Evolutionary conservation across 2,888 invertebrate species (phyloP).

Genomic region (Chaetogeoica ovagalla): DNA sequence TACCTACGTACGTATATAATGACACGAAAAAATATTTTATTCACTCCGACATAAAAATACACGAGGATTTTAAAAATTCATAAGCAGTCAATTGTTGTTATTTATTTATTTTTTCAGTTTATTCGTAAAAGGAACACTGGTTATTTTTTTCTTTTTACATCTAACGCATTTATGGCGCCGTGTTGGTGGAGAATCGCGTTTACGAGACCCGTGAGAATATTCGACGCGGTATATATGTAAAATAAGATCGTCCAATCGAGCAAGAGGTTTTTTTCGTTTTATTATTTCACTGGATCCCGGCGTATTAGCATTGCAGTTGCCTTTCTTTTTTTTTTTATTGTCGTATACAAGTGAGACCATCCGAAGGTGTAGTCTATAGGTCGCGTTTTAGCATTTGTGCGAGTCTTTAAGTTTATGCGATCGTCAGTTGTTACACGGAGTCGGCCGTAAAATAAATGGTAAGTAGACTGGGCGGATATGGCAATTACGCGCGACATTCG

Average conservation of each 20-base stretch:
- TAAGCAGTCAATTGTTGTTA: background rate
- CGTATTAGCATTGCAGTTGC: constrained; percentile 28
- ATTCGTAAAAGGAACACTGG: background rate
- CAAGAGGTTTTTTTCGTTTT: constrained; percentile 27
- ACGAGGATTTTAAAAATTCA: background rate
- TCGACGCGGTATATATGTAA: background rate
- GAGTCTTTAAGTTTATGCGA: constrained; percentile 11
- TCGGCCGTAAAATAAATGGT: constrained; percentile 16
- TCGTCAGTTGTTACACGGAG: constrained; percentile 12
- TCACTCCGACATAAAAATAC: background rate
- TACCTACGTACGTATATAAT: background rate
- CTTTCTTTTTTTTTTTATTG: constrained; percentile 40
- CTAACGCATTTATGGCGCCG: background rate
- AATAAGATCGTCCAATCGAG: constrained; percentile 23
- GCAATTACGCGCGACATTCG: constrained; percentile 8
- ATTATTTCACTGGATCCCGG: constrained; percentile 28
- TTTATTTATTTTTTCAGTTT: background rate
- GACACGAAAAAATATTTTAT: background rate
- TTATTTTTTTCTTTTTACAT: constrained; percentile 1
- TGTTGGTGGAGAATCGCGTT: background rate
- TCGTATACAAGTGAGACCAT: constrained; percentile 12
- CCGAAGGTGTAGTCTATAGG: constrained; percentile 3
- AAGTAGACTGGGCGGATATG: background rate
- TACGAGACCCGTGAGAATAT: constrained; percentile 17
- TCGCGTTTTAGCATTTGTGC: background rate